These are phyloP conservation scores for Geotrupes spiniger DNA, from an alignment of 2,888 invertebrate species.

Conservation along the genomic window DNA sequence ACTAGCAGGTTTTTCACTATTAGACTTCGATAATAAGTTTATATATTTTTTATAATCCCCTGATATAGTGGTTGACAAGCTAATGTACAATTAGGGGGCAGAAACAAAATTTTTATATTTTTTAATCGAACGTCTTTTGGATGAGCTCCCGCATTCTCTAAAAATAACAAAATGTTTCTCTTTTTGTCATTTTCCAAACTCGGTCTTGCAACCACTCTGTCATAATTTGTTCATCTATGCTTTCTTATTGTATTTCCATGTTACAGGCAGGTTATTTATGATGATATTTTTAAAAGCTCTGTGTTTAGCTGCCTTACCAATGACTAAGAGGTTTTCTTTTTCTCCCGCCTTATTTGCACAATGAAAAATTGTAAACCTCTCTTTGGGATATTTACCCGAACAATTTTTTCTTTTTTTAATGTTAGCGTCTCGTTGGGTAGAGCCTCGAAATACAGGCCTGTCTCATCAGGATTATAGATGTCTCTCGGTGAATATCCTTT, in stretches of 20 bases:
- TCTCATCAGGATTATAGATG: constrained; percentile 14
- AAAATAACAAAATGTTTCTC: too few relatives aligned
- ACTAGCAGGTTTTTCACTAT: too few relatives aligned
- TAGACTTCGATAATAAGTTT: constrained; percentile 18
- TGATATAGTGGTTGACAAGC: too few relatives aligned
- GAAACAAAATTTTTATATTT: constrained; percentile 17
- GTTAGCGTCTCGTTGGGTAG: constrained; percentile 11
- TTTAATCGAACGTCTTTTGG: too few relatives aligned
- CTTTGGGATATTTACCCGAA: constrained; percentile 4
- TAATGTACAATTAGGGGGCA: too few relatives aligned
- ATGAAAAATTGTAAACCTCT: too few relatives aligned
- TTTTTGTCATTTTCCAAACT: constrained; percentile 10
- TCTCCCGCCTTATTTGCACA: too few relatives aligned
- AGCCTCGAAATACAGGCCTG: constrained; percentile 13
- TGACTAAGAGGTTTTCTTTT: constrained; percentile 14
- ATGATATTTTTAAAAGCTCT: constrained; percentile 12
- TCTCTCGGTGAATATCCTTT: constrained; percentile 12
- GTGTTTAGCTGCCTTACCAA: constrained; percentile 15
- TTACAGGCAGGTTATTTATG: constrained; percentile 14
- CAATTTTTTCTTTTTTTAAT: constrained; percentile 9
- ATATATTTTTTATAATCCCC: constrained; percentile 19
- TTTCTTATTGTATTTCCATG: too few relatives aligned
- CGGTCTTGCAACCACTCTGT: too few relatives aligned
- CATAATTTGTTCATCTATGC: too few relatives aligned
- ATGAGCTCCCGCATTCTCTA: too few relatives aligned